Evolutionary conservation across 1,140 invertebrate species (phyloP).

Genomic region (Vanessa tameamea): DNA sequence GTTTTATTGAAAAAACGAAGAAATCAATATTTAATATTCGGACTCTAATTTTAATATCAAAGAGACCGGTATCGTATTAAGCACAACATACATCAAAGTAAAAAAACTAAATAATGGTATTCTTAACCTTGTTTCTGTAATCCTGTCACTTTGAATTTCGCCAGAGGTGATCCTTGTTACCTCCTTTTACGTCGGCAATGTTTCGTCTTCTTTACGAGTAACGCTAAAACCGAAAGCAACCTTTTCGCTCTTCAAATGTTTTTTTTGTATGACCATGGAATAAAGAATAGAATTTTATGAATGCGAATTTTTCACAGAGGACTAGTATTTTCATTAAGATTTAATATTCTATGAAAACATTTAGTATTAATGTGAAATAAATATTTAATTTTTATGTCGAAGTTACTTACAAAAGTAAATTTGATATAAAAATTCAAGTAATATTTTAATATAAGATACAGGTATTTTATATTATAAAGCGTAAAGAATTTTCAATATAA

Average conservation of each 20-base stretch:
- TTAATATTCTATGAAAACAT: conserved; percentile 12
- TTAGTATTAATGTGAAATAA: not conserved
- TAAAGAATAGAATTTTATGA: conserved; percentile 32
- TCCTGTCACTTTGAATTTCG: conserved; percentile 67
- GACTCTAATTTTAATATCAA: not conserved
- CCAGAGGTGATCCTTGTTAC: conserved; percentile 53
- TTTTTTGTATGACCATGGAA: conserved; percentile 34
- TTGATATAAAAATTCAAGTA: no score
- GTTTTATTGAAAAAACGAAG: no score
- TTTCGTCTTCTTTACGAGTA: conserved; percentile 59
- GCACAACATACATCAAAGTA: not conserved
- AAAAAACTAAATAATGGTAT: conserved; percentile 2
- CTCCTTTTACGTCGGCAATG: conserved; percentile 59
- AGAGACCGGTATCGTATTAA: not conserved
- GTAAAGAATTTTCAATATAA: no score
- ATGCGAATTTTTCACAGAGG: conserved; percentile 30
- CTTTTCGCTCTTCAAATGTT: conserved; percentile 39
- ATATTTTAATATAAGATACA: no score
- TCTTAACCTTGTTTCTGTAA: conserved; percentile 40
- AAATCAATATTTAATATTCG: no score
- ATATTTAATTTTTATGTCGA: no score
- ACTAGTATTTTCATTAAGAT: conserved; percentile 24
- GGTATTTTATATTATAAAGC: no score
- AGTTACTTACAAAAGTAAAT: no score
- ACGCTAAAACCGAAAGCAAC: conserved; percentile 48